Percentiles rank a stretch among this genome's conserved stretches.
phyloP scores from a whole-genome alignment of 2,888 invertebrate species.

The Physocephala rufipes region DNA sequence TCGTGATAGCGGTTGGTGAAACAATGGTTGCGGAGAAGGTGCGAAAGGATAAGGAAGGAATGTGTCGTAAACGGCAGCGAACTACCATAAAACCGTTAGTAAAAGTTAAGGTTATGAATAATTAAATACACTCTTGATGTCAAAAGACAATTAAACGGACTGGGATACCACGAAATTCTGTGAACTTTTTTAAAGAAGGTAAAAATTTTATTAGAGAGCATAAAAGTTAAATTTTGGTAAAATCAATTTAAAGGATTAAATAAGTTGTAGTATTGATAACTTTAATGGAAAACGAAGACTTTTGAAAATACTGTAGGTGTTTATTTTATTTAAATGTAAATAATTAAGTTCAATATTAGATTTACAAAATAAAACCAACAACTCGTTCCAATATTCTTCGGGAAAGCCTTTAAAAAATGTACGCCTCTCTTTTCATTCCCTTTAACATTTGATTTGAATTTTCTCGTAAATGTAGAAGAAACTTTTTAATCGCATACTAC shows the following conservation, averaged over 20 bases:
- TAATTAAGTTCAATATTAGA: neutral
- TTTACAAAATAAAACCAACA: neutral
- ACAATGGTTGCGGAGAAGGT: neutral
- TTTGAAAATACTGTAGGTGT: neutral
- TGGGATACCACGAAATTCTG: neutral
- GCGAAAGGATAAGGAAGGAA: conserved; percentile 19
- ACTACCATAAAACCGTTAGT: conserved; percentile 49
- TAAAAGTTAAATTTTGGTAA: neutral
- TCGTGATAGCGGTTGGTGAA: neutral
- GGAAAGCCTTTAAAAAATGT: neutral
- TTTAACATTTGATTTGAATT: neutral
- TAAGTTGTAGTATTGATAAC: neutral
- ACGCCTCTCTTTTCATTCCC: neutral
- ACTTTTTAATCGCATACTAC: neutral
- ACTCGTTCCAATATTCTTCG: neutral
- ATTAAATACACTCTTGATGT: conserved; percentile 51
- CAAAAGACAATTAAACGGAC: neutral
- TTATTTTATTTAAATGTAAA: neutral
- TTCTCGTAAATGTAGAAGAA: neutral
- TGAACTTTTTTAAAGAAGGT: neutral
- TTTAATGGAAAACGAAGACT: neutral
- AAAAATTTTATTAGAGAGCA: neutral
- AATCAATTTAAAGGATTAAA: neutral
- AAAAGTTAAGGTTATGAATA: conserved; percentile 64
- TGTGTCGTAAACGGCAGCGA: conserved; percentile 44